phyloP scores from a whole-genome alignment of 2,888 invertebrate species.

The Aphodius sticticus region DNA sequence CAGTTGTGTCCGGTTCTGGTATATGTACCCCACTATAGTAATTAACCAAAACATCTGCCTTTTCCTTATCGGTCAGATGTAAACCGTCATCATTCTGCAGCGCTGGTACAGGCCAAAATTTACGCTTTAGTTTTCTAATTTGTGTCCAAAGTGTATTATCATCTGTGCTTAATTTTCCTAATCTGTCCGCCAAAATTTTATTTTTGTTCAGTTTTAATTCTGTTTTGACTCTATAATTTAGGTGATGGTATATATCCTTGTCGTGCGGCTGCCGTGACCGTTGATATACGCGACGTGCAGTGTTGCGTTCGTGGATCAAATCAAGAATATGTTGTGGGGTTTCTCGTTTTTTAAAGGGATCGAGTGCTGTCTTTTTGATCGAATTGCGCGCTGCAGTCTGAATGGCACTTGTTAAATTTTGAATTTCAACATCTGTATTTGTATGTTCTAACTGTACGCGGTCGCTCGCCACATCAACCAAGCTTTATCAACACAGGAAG shows the following conservation, averaged over 20 bases:
- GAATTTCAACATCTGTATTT: not conserved
- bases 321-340: not conserved
- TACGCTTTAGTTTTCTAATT: too few species aligned
- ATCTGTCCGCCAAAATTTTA: too few species aligned
- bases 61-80: not conserved
- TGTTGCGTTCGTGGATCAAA: not conserved
- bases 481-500: not conserved
- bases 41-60: not conserved
- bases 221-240: not conserved
- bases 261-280: not conserved
- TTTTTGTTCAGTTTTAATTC: not conserved
- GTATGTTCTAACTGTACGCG: not conserved
- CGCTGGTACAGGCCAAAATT: too few species aligned
- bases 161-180: too few species aligned
- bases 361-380: not conserved
- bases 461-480: not conserved
- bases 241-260: not conserved
- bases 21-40: not conserved
- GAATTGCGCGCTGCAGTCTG: not conserved
- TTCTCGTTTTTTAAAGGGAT: not conserved
- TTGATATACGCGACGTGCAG: not conserved
- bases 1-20: conserved; percentile 7
- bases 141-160: too few species aligned
- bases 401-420: not conserved
- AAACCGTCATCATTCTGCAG: too few species aligned